These are phyloP conservation scores for Melanostoma scalare DNA, from an alignment of 2,888 invertebrate genomes.

Conservation along the genomic window DNA sequence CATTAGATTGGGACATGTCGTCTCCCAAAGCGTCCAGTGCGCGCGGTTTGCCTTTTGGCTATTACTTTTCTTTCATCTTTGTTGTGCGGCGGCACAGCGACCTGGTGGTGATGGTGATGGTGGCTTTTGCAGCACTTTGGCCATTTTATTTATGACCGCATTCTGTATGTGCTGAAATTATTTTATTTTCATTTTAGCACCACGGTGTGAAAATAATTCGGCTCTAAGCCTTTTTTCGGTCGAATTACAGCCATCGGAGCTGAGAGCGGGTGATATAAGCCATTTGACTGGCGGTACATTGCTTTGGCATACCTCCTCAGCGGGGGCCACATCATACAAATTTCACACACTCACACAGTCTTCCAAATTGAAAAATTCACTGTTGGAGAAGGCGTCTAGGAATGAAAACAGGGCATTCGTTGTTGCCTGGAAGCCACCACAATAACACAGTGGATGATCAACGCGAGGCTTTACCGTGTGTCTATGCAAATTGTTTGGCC, in stretches of 20 bases:
- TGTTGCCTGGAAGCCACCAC: conserved; percentile 54
- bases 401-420: conserved; percentile 50
- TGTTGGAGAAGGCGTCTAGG: conserved; percentile 50
- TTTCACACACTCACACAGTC: conserved; percentile 9
- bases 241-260: conserved; percentile 49
- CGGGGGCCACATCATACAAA: conserved; percentile 29
- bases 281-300: conserved; percentile 64
- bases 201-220: conserved; percentile 72
- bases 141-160: conserved; percentile 71
- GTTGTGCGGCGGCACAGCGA: not conserved
- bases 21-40: conserved; percentile 23
- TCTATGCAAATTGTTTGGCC: conserved; percentile 68
- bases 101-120: conserved; percentile 16
- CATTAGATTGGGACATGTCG: conserved; percentile 71
- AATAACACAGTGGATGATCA: conserved; percentile 47
- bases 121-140: conserved; percentile 46
- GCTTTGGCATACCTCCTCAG: conserved; percentile 56
- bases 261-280: conserved; percentile 22
- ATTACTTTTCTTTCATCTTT: conserved; percentile 38
- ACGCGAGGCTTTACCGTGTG: conserved; percentile 41
- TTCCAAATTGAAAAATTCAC: not conserved
- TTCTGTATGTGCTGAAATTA: conserved; percentile 60
- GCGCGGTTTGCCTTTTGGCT: conserved; percentile 48
- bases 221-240: conserved; percentile 70
- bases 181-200: conserved; percentile 61